phyloP scores from a whole-genome alignment of 2,888 invertebrate species.

The Drosophila putrida region DNA sequence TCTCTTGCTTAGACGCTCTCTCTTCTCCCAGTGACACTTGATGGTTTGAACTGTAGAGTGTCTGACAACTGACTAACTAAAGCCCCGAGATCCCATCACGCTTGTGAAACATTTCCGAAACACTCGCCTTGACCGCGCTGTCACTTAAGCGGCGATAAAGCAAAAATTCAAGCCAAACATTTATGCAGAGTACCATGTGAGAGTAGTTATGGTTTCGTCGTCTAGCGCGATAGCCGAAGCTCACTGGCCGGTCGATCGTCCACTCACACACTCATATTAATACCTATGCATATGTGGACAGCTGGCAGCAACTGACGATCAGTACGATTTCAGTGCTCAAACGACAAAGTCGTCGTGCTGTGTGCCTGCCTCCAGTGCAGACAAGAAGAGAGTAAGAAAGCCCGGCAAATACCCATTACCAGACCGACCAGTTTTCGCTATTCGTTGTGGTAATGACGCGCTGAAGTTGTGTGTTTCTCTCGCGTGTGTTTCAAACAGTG shows the following conservation, averaged over 20 bases:
- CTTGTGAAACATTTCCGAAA: conserved; percentile 51
- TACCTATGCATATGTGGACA: conserved; percentile 6
- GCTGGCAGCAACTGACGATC: conserved; percentile 52
- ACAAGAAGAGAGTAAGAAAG: conserved; percentile 42
- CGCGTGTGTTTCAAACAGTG: conserved; percentile 27
- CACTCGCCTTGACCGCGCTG: conserved; percentile 54
- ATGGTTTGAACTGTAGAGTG: conserved; percentile 36
- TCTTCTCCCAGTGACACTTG: conserved; percentile 10
- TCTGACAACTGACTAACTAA: conserved; percentile 61
- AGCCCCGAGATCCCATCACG: conserved; percentile 54
- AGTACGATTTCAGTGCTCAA: conserved; percentile 73
- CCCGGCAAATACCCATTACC: conserved; percentile 30
- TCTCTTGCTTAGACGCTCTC: conserved; percentile 10
- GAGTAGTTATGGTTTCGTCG: conserved; percentile 39
- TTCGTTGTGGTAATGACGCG: conserved; percentile 49
- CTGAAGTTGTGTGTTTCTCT: conserved; percentile 49
- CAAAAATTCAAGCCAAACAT: conserved; percentile 47
- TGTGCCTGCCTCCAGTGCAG: conserved; percentile 52
- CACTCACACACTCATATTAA: conserved; percentile 6
- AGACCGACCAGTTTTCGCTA: conserved; percentile 74
- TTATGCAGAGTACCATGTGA: conserved; percentile 10
- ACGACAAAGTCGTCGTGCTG: conserved; percentile 51
- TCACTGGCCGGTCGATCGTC: conserved; percentile 15
- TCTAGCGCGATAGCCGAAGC: conserved; percentile 48
- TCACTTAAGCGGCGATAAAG: conserved; percentile 56